Evolutionary conservation across 2,113 vertebrate genomes (phyloP).

Genomic region (Rynchops niger): DNA sequence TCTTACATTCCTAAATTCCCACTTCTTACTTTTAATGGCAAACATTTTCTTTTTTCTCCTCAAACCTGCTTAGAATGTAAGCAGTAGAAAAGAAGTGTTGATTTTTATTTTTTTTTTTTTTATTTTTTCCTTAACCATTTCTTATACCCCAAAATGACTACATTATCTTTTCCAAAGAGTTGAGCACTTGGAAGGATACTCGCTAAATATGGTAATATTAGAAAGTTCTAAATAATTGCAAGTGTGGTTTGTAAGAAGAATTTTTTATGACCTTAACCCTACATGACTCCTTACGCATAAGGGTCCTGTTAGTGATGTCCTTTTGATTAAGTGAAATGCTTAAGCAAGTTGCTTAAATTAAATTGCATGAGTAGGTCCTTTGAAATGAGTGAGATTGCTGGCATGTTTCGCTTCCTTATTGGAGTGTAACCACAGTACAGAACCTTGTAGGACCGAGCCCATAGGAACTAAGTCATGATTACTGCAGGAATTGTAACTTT

Average conservation of each 20-base stretch:
- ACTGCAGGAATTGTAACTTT: slow-evolving; percentile 13
- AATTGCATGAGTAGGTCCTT: not conserved
- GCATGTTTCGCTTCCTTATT: not conserved
- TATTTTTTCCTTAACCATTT: not conserved
- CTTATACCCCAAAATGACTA: not conserved
- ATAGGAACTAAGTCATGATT: not conserved
- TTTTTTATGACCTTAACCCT: not conserved
- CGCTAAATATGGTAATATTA: not conserved
- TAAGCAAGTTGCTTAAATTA: not conserved
- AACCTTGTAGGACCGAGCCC: not conserved
- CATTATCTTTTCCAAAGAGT: not conserved
- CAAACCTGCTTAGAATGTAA: not conserved
- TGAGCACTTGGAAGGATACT: not conserved
- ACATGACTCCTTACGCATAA: not conserved
- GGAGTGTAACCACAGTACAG: not conserved
- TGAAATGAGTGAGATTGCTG: slow-evolving; percentile 20
- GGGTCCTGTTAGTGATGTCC: not conserved
- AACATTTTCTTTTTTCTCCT: slow-evolving; percentile 5
- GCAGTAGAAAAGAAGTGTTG: not conserved
- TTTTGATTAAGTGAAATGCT: not conserved
- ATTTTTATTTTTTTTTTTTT: not conserved
- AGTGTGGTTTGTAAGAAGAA: not conserved
- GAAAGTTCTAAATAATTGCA: not conserved
- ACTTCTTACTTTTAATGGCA: slow-evolving; percentile 24
- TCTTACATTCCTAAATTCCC: slow-evolving; percentile 25